A percentile compares a stretch with the other conserved stretches of the same genome.
Evolutionary conservation across 2,888 invertebrate species (phyloP).

Genomic region (Polydrusus cervinus): DNA sequence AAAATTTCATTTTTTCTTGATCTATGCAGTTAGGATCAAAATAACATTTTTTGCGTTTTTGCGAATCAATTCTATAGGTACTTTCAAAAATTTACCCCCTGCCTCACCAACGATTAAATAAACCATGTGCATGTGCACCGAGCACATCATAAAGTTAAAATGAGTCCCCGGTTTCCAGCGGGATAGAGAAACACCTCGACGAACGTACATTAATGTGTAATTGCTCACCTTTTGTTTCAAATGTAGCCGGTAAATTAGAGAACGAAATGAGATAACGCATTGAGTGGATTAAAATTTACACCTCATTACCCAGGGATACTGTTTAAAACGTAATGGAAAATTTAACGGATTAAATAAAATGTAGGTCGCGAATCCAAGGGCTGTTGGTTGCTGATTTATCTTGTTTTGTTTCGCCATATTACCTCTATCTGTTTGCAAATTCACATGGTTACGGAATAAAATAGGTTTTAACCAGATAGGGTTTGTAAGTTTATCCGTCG

Average conservation of each 20-base stretch:
- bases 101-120: too few species aligned
- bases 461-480: too few species aligned
- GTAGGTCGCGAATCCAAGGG: conserved; percentile 5
- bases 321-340: conserved; percentile 22
- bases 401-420: neutral
- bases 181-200: neutral
- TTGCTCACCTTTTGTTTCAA: conserved; percentile 22
- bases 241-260: conserved; percentile 20
- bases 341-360: conserved; percentile 7
- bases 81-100: too few species aligned
- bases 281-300: conserved; percentile 17
- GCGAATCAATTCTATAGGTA: too few species aligned
- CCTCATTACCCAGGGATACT: conserved; percentile 18
- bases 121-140: too few species aligned
- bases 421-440: neutral
- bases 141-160: neutral
- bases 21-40: too few species aligned
- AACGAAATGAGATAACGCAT: conserved; percentile 21
- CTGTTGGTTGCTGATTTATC: conserved; percentile 11
- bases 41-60: too few species aligned
- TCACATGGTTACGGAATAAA: too few species aligned
- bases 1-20: too few species aligned
- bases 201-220: conserved; percentile 9
- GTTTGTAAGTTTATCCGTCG: too few species aligned
- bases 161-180: neutral